Evolutionary conservation across 2,888 invertebrate genomes (phyloP).

Genomic region (Noctua comes): DNA sequence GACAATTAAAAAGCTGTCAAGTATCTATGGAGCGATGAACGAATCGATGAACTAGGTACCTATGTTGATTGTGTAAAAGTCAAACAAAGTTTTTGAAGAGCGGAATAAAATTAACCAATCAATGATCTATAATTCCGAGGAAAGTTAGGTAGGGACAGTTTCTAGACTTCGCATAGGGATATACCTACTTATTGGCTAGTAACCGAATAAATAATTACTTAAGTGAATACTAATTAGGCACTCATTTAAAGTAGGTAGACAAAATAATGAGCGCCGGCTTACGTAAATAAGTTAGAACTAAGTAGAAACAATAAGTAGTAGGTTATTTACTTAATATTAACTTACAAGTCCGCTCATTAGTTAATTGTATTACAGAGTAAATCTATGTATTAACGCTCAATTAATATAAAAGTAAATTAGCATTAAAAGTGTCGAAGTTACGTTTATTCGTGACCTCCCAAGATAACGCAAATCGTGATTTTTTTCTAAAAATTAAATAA

Average conservation of each 20-base stretch:
- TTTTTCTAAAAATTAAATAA: not conserved
- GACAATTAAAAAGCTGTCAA: slow-evolving; percentile 43
- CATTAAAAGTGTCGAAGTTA: not conserved
- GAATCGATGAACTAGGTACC: not conserved
- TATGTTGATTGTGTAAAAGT: not conserved
- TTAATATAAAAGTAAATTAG: not conserved
- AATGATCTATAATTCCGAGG: not conserved
- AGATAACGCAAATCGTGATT: slow-evolving; percentile 26
- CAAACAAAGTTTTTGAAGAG: not conserved
- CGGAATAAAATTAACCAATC: not conserved
- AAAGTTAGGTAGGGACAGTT: not conserved
- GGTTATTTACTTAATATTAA: not conserved
- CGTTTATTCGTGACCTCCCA: slow-evolving; percentile 2
- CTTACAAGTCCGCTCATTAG: not conserved
- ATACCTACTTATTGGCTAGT: not conserved
- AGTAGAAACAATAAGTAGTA: not conserved
- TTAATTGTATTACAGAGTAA: not conserved
- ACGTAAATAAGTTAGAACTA: slow-evolving; percentile 2
- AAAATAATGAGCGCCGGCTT: not conserved
- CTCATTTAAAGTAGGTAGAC: not conserved
- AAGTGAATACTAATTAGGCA: slow-evolving; percentile 31
- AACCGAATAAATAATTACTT: slow-evolving; percentile 20
- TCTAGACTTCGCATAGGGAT: not conserved
- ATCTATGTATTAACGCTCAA: not conserved
- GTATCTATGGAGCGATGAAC: slow-evolving; percentile 9